Base-by-base conservation (phyloP, 2,888 invertebrate genomes). In the Eristalinus sepulchralis region DNA sequence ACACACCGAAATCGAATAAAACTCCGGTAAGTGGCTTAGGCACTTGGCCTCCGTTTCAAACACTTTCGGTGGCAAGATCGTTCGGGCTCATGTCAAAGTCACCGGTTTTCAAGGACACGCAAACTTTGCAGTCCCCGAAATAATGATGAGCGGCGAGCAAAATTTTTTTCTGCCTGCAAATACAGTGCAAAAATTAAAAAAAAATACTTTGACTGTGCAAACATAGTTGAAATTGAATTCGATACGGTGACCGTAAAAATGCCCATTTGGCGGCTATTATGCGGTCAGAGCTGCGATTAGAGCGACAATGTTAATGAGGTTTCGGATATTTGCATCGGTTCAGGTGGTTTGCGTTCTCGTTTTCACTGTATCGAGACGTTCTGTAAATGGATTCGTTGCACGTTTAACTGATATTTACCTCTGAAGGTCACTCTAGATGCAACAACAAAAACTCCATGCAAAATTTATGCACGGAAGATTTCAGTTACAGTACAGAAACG, bases 201-300 rank as follows among this genome's bases (percentile, higher is more conserved):
- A 24, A 57, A 57, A 34, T 57, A 57, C 22, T 6, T 34, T 24
- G n/a, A 22, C 59, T n/a, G 36, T 39, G n/a, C 64, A n/a, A 24
- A 31, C 24, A 53, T 36, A 39, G 57, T 64, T 64, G 59, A 36
- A 24, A 53, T 33, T 47, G 22, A 57, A 66, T 55, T 24, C 76
- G 64, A 67, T 39, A 36, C 62, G 57, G 24, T 34, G 64, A 27
- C 31, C 57, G 66, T 75, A 36, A 66, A 73, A 66, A 39, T 75
- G 77, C 77, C 68, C 77, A 68, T 24, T 77, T 68, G 67, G 24
- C 53, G 33, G 62, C 24, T 34, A 34, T 33, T 67, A 60, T 77
- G 77, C 55, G 77, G 77, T 68, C 62, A 62, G 62, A 34, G 68
- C 60, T 62, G 62, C 36, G 68, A 77, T 77, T 77, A 77, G 77